Evolutionary conservation across 2,797 vertebrate genomes (phyloP), one percentile per base, ranked within the genome.

Genomic region (Macropodus opercularis): DNA sequence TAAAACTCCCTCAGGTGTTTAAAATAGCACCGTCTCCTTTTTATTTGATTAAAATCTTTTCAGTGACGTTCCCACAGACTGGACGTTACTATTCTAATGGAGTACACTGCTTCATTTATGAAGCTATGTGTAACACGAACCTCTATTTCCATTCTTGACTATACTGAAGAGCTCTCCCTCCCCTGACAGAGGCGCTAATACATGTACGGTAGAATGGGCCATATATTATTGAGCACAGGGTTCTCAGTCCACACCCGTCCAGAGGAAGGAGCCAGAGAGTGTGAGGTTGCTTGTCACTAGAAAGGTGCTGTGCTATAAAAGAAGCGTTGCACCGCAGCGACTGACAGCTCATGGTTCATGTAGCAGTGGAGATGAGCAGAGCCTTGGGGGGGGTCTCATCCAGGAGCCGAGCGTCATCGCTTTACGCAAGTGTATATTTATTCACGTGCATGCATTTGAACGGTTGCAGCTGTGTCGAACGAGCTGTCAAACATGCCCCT

Each of bases 281-380:
- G 18, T 36, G 47, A 15, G 31, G n/a, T 12, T 12, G 29, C 19
- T 56, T 14, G 32, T 22, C 40, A 38, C 11, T 29, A 63, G 31
- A 63, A 64, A 72, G 67, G 56, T 55, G 52, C 9, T 23, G 36
- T 21, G 48, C 51, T 40, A 69, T 52, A 52, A 67, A 69, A 72
- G 53, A 70, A 39, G 58, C 21, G 41, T 43, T 49, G 48, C 56
- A n/a, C 42, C 35, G 68, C 50, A 49, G 65, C 0, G 47, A 68
- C 51, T 79, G 74, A 75, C 81, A 75, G 80, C 79, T 81, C 67
- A 63, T 62, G 68, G 74, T 74, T 80, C 63, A 69, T 64, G 73
- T 65, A 66, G 56, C 69, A 70, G 52, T 3, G 23, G 62, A 67
- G 57, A 69, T 46, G 41, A 29, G 53, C 12, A 15, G 36, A 17